A percentile compares a stretch with the other conserved stretches of the same genome.
These are phyloP conservation scores for Crax fasciolata DNA, from an alignment of 2,797 vertebrate genomes.

Conservation along the genomic window DNA sequence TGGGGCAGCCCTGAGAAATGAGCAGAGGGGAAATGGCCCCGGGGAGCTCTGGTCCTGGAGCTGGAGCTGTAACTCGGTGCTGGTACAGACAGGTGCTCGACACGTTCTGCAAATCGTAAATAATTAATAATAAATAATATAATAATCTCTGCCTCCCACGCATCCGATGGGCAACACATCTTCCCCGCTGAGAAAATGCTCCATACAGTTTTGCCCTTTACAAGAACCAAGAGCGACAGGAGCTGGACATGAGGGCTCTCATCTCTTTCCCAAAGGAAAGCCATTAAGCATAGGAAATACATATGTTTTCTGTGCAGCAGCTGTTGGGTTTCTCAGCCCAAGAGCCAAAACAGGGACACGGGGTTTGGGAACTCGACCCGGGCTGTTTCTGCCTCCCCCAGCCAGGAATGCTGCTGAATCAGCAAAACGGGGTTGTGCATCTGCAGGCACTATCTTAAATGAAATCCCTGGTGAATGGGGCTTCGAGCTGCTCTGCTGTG, in stretches of 20 bases:
- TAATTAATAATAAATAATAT: not conserved
- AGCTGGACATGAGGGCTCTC: not conserved
- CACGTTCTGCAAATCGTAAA: not conserved
- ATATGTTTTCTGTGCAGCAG: conserved; percentile 25
- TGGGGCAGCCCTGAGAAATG: not conserved
- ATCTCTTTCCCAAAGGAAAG: conserved; percentile 12
- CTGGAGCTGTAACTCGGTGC: not conserved
- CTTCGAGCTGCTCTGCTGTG: not conserved
- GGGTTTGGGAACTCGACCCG: not conserved
- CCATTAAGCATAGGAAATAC: not conserved
- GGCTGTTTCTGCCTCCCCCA: not conserved
- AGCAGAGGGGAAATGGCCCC: not conserved
- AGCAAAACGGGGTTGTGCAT: not conserved
- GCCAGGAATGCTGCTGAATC: not conserved
- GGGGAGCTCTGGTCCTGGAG: conserved; percentile 3
- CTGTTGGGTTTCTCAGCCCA: conserved; percentile 39
- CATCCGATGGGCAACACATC: not conserved
- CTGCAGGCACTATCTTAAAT: not conserved
- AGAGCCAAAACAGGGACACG: not conserved
- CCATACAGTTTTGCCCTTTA: conserved; percentile 34
- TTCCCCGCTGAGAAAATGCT: not conserved
- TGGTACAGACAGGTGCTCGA: conserved; percentile 7
- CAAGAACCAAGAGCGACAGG: not conserved
- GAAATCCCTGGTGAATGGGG: not conserved
- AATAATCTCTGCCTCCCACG: not conserved